Conservation (phyloP, 2,888 invertebrate genomes). For the Pristionchus maxplancki region DNA sequence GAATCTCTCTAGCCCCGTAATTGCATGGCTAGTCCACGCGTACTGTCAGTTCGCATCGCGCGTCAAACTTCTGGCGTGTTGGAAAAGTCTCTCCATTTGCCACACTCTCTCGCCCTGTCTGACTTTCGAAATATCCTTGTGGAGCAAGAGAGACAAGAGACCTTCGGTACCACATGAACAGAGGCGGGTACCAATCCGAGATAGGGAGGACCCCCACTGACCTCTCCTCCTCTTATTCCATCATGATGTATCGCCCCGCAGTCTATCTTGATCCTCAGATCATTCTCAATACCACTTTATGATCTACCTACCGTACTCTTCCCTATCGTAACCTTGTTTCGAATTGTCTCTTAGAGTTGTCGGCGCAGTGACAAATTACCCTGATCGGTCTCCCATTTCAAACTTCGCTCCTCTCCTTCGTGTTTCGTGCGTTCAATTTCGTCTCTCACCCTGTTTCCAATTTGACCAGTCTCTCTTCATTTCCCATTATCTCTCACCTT, state of each 20-base stretch:
- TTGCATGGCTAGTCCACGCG: conserved; percentile 13
- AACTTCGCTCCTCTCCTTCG: not conserved
- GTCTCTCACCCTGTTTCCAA: not conserved
- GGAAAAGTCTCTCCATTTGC: not conserved
- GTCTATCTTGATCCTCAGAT: conserved; percentile 6
- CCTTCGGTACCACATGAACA: not conserved
- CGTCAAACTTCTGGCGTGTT: conserved; percentile 16
- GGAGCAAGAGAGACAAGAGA: not conserved
- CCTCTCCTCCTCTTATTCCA: conserved; percentile 9
- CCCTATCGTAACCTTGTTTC: conserved; percentile 15
- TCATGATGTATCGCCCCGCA: not conserved
- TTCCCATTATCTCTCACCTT: not conserved
- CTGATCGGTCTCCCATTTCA: conserved; percentile 14
- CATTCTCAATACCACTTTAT: not conserved
- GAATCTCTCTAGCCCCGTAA: conserved; percentile 27
- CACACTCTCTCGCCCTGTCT: not conserved
- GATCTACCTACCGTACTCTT: not conserved
- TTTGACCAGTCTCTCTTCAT: not conserved
- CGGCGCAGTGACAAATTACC: not conserved
- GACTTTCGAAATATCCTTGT: not conserved
- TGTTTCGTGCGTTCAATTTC: not conserved
- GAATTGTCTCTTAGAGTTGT: not conserved
- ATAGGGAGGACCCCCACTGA: conserved; percentile 2
- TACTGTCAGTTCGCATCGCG: conserved; percentile 40
- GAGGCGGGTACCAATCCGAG: not conserved